Conservation (phyloP, 2,888 invertebrate genomes). For the Plebejus anna region DNA sequence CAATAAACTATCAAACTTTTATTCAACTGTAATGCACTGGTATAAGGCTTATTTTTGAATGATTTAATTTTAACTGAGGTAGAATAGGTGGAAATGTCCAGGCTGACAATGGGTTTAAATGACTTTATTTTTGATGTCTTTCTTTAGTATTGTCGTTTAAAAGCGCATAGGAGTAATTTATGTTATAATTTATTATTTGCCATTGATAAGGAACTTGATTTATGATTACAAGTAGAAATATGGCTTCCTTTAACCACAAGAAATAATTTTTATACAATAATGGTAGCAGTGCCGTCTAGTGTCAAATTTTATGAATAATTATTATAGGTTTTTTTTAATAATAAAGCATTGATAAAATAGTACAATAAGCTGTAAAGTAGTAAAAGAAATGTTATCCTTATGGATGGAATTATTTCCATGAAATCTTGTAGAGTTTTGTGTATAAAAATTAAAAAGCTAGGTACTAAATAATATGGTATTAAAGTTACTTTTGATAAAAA, state of each 20-base stretch:
- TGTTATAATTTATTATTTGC: conserved; percentile 51
- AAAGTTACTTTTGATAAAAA: no score
- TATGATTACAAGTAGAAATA: conserved; percentile 65
- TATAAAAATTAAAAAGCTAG: no score
- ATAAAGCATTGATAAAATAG: not conserved
- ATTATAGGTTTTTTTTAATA: not conserved
- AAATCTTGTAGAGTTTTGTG: no score
- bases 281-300: not conserved
- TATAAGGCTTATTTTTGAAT: conserved; percentile 42
- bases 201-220: conserved; percentile 41
- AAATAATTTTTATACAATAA: not conserved
- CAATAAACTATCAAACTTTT: conserved; percentile 39
- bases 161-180: conserved; percentile 61
- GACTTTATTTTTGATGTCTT: conserved; percentile 66
- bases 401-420: no score
- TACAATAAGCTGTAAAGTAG: not conserved
- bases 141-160: conserved; percentile 56
- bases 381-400: no score
- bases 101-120: conserved; percentile 75
- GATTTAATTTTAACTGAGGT: conserved; percentile 44
- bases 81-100: conserved; percentile 51
- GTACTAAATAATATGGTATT: no score
- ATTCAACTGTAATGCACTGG: conserved; percentile 36
- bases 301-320: not conserved
- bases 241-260: not conserved